Percentiles rank a stretch among this genome's conserved stretches.
phyloP scores from a whole-genome alignment of 1,140 invertebrate species.

The Dolichoris vasculosae region DNA sequence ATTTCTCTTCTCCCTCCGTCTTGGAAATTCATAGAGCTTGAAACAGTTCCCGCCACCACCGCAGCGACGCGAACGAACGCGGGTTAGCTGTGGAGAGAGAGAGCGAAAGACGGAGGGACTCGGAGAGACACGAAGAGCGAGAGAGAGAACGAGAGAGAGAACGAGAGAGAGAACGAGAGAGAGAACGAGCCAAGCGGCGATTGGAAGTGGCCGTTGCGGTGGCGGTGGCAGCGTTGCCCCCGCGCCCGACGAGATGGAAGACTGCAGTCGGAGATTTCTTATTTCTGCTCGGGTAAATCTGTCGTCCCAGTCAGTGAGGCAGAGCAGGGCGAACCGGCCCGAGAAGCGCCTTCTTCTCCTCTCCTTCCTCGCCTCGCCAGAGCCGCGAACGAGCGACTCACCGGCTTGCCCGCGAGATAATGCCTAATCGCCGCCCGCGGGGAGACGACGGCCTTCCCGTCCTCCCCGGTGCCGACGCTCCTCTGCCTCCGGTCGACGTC shows the following conservation, averaged over 20 bases:
- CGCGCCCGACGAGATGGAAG: constrained; percentile 29
- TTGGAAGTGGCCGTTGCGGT: constrained; percentile 38
- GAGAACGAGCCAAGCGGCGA: constrained; percentile 55
- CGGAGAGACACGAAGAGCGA: constrained; percentile 13
- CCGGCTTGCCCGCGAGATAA: constrained; percentile 25
- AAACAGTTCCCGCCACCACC: constrained; percentile 15
- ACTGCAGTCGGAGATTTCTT: constrained; percentile 68
- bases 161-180: constrained; percentile 25
- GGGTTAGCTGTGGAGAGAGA: background rate
- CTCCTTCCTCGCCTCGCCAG: background rate
- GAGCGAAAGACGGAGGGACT: background rate
- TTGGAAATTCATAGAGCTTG: constrained; percentile 48
- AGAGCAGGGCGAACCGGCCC: constrained; percentile 67
- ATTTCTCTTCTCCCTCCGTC: background rate
- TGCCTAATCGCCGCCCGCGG: constrained; percentile 25
- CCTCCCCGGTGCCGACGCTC: constrained; percentile 22
- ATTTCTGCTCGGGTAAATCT: constrained; percentile 75
- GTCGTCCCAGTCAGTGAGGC: constrained; percentile 73
- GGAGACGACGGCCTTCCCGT: constrained; percentile 20
- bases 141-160: constrained; percentile 9
- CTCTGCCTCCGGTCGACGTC: background rate
- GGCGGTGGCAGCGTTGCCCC: background rate
- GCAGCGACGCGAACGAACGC: background rate
- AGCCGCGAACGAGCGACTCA: background rate
- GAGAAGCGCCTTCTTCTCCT: constrained; percentile 13